Percentiles rank a stretch among this genome's conserved stretches.
phyloP scores from a whole-genome alignment of 2,888 invertebrate species.

The Desoria tigrina region DNA sequence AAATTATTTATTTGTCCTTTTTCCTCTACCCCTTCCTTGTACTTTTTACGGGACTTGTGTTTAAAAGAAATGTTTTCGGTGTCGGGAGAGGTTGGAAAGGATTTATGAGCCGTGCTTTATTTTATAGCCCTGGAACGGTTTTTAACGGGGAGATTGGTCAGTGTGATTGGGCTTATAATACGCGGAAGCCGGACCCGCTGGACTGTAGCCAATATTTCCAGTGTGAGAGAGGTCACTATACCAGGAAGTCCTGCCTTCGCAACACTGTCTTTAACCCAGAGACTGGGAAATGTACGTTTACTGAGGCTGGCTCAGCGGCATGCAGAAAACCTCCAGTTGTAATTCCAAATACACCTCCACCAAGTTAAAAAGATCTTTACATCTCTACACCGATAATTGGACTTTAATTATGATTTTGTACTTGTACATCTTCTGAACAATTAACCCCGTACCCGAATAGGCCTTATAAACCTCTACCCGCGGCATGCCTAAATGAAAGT shows the following conservation, averaged over 20 bases:
- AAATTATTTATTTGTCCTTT: background rate
- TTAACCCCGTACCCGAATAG: no score
- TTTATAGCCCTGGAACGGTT: slow-evolving; percentile 48
- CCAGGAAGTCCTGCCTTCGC: slow-evolving; percentile 22
- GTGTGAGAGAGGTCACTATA: slow-evolving; percentile 33
- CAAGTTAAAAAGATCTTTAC: slow-evolving; percentile 8
- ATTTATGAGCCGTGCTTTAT: no score
- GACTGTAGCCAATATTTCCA: slow-evolving; percentile 38
- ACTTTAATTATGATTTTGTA: no score
- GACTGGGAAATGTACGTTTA: slow-evolving; percentile 22
- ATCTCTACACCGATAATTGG: no score
- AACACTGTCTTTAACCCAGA: slow-evolving; percentile 31
- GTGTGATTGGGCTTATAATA: slow-evolving; percentile 49
- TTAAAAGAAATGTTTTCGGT: no score
- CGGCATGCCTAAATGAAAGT: no score
- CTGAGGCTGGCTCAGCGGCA: background rate
- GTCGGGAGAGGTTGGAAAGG: no score
- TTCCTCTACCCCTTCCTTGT: background rate
- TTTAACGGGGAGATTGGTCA: slow-evolving; percentile 43
- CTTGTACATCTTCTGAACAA: no score
- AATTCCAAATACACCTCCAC: slow-evolving; percentile 8
- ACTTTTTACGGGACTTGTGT: no score
- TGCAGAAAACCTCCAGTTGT: background rate
- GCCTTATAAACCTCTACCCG: no score
- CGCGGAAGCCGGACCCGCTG: slow-evolving; percentile 22